A percentile compares a stretch with the other conserved stretches of the same genome.
These are phyloP conservation scores for Macrochelys suwanniensis DNA, from an alignment of 2,797 vertebrate species.

Conservation along the genomic window DNA sequence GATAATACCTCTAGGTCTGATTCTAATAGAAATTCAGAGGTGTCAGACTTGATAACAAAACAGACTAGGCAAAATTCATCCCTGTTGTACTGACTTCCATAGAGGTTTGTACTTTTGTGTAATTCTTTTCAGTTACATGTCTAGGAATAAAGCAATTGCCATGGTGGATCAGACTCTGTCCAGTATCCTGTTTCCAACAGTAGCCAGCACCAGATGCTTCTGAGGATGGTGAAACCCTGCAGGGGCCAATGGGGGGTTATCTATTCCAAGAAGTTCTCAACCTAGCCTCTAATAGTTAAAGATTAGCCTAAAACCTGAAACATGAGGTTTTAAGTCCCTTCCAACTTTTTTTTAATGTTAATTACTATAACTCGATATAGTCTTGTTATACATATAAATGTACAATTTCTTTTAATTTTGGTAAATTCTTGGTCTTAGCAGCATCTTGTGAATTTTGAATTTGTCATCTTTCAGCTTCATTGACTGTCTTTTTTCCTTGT, in stretches of 20 bases:
- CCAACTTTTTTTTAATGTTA: accelerated
- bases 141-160: accelerated
- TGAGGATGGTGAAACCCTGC: background rate
- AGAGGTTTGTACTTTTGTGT: accelerated
- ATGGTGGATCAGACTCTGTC: background rate
- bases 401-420: accelerated
- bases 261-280: background rate
- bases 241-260: background rate
- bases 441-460: too few species aligned
- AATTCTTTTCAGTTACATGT: accelerated
- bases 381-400: accelerated
- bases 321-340: background rate
- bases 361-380: accelerated
- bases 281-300: background rate
- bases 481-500: accelerated
- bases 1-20: background rate
- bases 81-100: accelerated
- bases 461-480: accelerated
- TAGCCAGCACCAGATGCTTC: accelerated
- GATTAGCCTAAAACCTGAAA: background rate
- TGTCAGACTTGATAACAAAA: background rate
- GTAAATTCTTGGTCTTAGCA: accelerated
- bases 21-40: background rate
- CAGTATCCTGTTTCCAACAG: accelerated
- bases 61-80: accelerated